Evolutionary conservation across 1,140 invertebrate species (phyloP).

Genomic region (Himalopsyche phryganea): DNA sequence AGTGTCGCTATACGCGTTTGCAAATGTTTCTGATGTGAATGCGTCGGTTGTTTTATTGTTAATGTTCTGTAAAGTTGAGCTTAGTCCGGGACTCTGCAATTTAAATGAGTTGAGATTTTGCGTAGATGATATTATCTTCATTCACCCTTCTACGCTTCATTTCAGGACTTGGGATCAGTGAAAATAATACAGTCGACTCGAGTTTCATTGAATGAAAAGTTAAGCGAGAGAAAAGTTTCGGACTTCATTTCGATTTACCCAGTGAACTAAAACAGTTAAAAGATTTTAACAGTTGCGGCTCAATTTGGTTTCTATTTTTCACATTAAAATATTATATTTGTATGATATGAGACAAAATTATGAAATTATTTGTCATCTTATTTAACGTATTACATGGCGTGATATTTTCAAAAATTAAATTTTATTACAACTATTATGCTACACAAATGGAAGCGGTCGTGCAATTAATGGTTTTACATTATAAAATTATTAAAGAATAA

Average conservation of each 20-base stretch:
- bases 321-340: no score
- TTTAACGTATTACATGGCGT: no score
- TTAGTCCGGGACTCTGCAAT: constrained; percentile 14
- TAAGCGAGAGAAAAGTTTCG: constrained; percentile 18
- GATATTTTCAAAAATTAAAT: no score
- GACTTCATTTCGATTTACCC: constrained; percentile 22
- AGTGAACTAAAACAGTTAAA: constrained; percentile 8
- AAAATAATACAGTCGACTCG: constrained; percentile 28
- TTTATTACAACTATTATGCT: no score
- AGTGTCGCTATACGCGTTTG: no score
- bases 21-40: constrained; percentile 2
- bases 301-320: no score
- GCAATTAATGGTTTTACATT: no score
- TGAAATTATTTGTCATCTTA: no score
- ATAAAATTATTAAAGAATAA: no score
- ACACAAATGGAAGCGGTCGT: no score
- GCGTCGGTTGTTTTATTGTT: constrained; percentile 3
- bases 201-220: constrained; percentile 20
- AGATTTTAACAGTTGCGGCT: no score
- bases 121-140: constrained; percentile 20
- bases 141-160: constrained; percentile 8
- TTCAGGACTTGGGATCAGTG: constrained; percentile 10
- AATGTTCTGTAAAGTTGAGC: not conserved
- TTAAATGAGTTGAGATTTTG: constrained; percentile 22
- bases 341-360: no score